These are phyloP conservation scores for Tragelaphus buxtoni DNA, from an alignment of 2,113 vertebrate genomes.

Conservation along the genomic window DNA sequence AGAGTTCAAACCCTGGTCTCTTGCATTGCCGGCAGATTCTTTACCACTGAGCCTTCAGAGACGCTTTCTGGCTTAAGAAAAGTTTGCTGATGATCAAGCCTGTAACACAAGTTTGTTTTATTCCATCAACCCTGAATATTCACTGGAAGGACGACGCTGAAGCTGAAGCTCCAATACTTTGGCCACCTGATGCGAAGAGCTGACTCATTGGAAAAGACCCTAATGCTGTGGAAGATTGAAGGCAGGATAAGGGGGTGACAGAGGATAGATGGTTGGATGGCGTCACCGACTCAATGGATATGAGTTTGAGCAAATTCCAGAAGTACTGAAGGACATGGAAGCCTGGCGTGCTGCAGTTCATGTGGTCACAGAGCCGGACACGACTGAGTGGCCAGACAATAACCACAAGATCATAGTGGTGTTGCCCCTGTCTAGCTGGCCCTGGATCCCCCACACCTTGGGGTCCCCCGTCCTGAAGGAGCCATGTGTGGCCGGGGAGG, in stretches of 20 bases:
- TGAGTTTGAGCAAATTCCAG: background rate
- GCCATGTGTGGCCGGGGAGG: background rate
- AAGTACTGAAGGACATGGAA: background rate
- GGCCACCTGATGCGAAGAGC: background rate
- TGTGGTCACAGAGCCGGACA: background rate
- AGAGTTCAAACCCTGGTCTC: background rate
- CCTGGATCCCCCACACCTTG: rapidly evolving
- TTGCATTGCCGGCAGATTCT: background rate
- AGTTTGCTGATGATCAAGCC: background rate
- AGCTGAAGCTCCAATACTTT: background rate
- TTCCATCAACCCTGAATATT: background rate
- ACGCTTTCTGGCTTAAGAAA: background rate
- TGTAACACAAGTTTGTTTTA: no score
- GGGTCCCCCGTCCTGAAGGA: background rate
- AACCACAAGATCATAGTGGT: background rate
- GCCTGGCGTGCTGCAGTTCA: background rate
- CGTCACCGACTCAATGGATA: background rate
- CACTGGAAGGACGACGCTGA: background rate
- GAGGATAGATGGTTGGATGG: background rate
- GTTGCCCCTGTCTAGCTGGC: no score
- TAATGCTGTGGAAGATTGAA: background rate
- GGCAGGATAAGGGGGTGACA: background rate
- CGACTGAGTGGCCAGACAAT: background rate
- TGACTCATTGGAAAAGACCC: background rate
- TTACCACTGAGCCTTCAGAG: background rate